Evolutionary conservation across 1,140 invertebrate species (phyloP).

Genomic region (Neodiprion pinetum): DNA sequence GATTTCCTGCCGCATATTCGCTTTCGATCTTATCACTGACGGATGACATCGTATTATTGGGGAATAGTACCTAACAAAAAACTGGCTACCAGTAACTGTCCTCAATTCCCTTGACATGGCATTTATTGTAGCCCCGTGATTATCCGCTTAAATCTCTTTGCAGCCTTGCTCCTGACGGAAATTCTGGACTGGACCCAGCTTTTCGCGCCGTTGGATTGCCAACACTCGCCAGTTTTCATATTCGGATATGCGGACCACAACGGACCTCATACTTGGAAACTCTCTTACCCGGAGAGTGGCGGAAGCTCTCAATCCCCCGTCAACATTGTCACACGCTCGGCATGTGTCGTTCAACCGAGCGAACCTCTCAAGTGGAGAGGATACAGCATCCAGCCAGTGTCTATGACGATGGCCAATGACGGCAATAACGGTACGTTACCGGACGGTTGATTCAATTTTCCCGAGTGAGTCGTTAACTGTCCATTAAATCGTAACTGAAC

Average conservation of each 20-base stretch:
- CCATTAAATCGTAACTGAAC: background rate
- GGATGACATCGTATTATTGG: background rate
- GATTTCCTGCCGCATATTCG: background rate
- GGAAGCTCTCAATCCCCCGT: constrained; percentile 49
- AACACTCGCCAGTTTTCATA: background rate
- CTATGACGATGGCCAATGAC: constrained; percentile 42
- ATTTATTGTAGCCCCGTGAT: background rate
- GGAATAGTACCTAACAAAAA: too few species aligned
- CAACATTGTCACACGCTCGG: constrained; percentile 49
- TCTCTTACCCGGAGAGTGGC: constrained; percentile 33
- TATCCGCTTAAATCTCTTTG: background rate
- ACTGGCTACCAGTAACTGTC: too few species aligned
- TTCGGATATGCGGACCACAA: constrained; percentile 36
- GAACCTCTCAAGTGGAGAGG: constrained; percentile 44
- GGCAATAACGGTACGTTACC: constrained; percentile 41
- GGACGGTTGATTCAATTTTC: constrained; percentile 1
- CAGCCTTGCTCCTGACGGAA: constrained; percentile 44
- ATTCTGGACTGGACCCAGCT: constrained; percentile 40
- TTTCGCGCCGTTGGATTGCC: constrained; percentile 21
- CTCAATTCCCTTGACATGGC: too few species aligned
- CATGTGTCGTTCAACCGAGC: constrained; percentile 35
- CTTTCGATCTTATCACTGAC: constrained; percentile 6
- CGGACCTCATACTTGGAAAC: constrained; percentile 55
- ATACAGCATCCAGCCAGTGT: constrained; percentile 36
- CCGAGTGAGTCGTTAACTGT: background rate